Base-by-base conservation (phyloP, 1,140 invertebrate genomes). In the Leucophenga varia region DNA sequence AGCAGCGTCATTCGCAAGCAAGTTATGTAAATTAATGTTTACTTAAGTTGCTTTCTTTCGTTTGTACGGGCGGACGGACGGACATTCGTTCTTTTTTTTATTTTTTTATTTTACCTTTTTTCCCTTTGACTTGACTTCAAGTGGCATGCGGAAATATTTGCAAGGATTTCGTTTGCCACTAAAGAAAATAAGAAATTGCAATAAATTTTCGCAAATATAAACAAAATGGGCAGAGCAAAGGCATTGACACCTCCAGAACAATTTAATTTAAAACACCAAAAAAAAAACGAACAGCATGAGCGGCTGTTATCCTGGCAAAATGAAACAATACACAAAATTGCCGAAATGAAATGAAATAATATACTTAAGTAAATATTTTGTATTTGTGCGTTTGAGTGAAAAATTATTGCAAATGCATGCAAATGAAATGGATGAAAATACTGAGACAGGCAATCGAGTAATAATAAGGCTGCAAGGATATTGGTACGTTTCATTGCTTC, bases 1-100 rank as follows among this genome's bases (percentile, higher is more conserved):
- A n/a, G 22, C 55, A 56, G 68, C 63, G 64, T 68, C 63, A 67
- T 68, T 63, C 64, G 67, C 58, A 64, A 54, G 61, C 56, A 72
- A 69, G 68, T 73, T 73, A 73, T 73, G 70, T 70, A 72, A 73
- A 73, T 73, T 70, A 72, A 72, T 73, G 70, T 73, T 73, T 73
- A 68, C 65, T 73, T 72, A 73, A 73, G 70, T 68, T 72, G 63
- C 55, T 70, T 68, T 67, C 64, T 70, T 37, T 59, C 55, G 37
- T 38, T 47, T 49, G 32, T 17, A 14, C 35, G 18, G 13, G 13
- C n/a, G 35, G n/a, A n/a, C n/a, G n/a, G n/a, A n/a, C n/a, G n/a
- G n/a, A n/a, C n/a, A 46, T 52, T 43, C 39, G 30, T 53, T 52
- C 21, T 43, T 31, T 37, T 43, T 47, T 28, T 32, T 34, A 25